These are phyloP conservation scores for Chrysotoxum bicinctum DNA, from an alignment of 2,888 invertebrate species.

Conservation along the genomic window DNA sequence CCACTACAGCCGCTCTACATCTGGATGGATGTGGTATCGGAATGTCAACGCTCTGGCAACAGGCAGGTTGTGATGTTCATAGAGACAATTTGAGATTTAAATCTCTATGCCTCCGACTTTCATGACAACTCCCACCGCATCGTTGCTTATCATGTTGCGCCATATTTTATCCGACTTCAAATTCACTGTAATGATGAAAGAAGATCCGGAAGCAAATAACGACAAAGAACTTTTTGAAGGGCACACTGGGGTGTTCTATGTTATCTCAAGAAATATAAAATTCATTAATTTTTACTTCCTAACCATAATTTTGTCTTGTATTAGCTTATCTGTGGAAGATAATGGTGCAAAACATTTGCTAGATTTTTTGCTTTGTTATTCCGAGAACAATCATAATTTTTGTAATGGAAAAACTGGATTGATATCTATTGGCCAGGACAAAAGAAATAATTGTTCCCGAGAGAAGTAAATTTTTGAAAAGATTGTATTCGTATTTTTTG, in stretches of 20 bases:
- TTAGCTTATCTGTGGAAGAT: conserved; percentile 2
- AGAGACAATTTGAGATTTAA: conserved; percentile 57
- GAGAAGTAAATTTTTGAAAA: conserved; percentile 3
- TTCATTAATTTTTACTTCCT: conserved; percentile 54
- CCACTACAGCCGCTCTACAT: conserved; percentile 17
- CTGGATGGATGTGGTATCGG: conserved; percentile 22
- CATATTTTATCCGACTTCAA: conserved; percentile 23
- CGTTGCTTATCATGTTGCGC: not conserved
- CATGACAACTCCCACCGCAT: not conserved
- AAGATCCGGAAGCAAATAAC: conserved; percentile 2
- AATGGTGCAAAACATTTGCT: not conserved
- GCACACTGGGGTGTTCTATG: conserved; percentile 41
- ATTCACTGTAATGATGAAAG: not conserved
- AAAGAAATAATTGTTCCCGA: conserved; percentile 12
- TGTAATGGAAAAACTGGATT: conserved; percentile 10
- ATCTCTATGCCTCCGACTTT: conserved; percentile 38
- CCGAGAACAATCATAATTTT: not conserved
- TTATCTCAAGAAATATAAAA: conserved; percentile 51
- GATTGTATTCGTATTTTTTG: not conserved
- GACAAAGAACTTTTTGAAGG: conserved; percentile 30
- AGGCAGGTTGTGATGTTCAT: conserved; percentile 36
- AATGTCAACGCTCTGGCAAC: conserved; percentile 62
- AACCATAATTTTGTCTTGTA: not conserved
- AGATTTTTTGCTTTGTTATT: conserved; percentile 12
- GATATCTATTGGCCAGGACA: conserved; percentile 8